phyloP scores from a whole-genome alignment of 2,888 invertebrate species.

The Stenolophus ochropezus region DNA sequence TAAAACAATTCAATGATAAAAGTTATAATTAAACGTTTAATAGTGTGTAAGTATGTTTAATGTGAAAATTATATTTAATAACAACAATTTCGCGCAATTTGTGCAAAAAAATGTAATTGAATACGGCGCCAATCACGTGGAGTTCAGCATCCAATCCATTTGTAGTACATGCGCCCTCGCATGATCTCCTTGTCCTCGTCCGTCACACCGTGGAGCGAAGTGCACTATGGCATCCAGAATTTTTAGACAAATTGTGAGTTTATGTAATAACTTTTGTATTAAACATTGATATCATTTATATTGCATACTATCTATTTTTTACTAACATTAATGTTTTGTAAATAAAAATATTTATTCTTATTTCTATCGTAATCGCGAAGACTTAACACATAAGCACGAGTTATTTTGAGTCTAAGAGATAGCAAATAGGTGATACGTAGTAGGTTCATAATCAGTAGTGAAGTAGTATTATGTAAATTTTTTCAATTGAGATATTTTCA shows the following conservation, averaged over 20 bases:
- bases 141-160: constrained; percentile 44
- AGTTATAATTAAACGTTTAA: neutral
- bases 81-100: neutral
- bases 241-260: constrained; percentile 64
- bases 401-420: constrained; percentile 52
- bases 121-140: constrained; percentile 49
- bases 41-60: neutral
- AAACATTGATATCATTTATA: constrained; percentile 4
- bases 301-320: neutral
- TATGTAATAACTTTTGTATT: constrained; percentile 47
- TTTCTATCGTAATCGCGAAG: neutral
- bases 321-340: neutral
- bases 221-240: constrained; percentile 64
- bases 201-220: constrained; percentile 49
- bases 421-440: constrained; percentile 30
- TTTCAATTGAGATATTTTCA: neutral
- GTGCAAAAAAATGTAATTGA: neutral
- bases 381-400: constrained; percentile 31
- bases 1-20: neutral
- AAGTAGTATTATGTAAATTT: constrained; percentile 23
- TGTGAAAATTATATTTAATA: neutral
- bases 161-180: constrained; percentile 43
- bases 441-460: constrained; percentile 24
- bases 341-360: constrained; percentile 2
- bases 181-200: constrained; percentile 35